Conservation (phyloP, 2,888 invertebrate species). For the Ypsolopha scabrella region DNA sequence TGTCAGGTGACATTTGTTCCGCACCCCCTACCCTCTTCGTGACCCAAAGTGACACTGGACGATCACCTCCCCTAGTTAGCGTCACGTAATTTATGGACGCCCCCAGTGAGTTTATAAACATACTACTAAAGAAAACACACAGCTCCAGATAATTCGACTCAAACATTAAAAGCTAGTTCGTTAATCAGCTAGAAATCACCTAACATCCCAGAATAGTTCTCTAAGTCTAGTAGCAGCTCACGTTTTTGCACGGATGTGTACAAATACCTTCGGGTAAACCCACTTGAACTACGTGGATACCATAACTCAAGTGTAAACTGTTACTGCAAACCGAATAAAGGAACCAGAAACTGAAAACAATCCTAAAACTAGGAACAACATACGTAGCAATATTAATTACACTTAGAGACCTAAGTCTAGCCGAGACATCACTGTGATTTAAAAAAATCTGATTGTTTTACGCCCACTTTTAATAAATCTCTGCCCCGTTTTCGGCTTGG, state of each 20-base stretch:
- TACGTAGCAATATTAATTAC: constrained; percentile 1
- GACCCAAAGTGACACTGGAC: too few species aligned
- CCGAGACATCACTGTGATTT: too few species aligned
- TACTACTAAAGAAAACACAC: too few species aligned
- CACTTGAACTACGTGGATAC: constrained; percentile 19
- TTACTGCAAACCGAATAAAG: constrained; percentile 45
- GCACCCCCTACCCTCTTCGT: too few species aligned
- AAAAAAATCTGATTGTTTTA: too few species aligned
- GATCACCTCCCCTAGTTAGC: too few species aligned
- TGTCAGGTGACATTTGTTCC: too few species aligned
- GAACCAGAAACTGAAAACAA: constrained; percentile 42
- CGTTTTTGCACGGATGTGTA: constrained; percentile 57
- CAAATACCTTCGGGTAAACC: constrained; percentile 31
- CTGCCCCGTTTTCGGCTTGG: too few species aligned
- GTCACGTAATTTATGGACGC: too few species aligned
- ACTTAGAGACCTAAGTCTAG: neutral
- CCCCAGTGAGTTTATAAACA: too few species aligned
- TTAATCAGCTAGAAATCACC: constrained; percentile 4
- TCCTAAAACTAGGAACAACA: constrained; percentile 15
- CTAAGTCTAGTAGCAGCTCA: constrained; percentile 19
- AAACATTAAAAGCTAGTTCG: neutral
- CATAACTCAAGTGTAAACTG: constrained; percentile 36
- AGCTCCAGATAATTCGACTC: too few species aligned
- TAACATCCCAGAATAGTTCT: constrained; percentile 5
- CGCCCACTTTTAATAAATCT: too few species aligned